Evolutionary conservation across 2,797 vertebrate species (phyloP).

Genomic region (Channa striata): DNA sequence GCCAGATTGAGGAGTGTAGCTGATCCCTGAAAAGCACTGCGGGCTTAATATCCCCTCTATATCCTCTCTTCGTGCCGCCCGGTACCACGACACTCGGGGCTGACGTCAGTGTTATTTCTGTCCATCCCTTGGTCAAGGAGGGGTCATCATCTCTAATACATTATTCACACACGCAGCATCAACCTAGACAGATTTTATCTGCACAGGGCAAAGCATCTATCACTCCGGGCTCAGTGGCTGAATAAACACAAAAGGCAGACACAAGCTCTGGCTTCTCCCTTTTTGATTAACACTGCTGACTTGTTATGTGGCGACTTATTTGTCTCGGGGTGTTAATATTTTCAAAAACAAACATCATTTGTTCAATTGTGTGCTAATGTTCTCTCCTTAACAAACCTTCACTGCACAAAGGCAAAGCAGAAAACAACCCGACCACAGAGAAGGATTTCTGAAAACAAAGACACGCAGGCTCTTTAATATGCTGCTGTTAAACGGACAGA

Average conservation of each 20-base stretch:
- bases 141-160: constrained; percentile 77
- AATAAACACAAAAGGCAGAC: constrained; percentile 48
- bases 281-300: constrained; percentile 46
- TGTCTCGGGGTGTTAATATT: constrained; percentile 1
- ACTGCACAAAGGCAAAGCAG: no score
- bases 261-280: constrained; percentile 34
- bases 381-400: no score
- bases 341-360: background rate
- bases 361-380: no score
- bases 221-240: constrained; percentile 50
- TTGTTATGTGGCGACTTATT: constrained; percentile 10
- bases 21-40: constrained; percentile 72
- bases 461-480: constrained; percentile 31
- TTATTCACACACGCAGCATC: constrained; percentile 74
- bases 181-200: constrained; percentile 70
- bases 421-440: constrained; percentile 14
- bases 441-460: constrained; percentile 44
- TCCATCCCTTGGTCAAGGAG: constrained; percentile 73
- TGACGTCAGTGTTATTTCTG: constrained; percentile 80
- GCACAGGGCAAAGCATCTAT: constrained; percentile 54
- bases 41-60: constrained; percentile 63
- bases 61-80: constrained; percentile 56
- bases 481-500: constrained; percentile 55
- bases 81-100: constrained; percentile 41
- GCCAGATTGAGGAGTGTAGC: constrained; percentile 69